These are phyloP conservation scores for Lethocerus indicus DNA, from an alignment of 1,140 invertebrate species.

Conservation along the genomic window DNA sequence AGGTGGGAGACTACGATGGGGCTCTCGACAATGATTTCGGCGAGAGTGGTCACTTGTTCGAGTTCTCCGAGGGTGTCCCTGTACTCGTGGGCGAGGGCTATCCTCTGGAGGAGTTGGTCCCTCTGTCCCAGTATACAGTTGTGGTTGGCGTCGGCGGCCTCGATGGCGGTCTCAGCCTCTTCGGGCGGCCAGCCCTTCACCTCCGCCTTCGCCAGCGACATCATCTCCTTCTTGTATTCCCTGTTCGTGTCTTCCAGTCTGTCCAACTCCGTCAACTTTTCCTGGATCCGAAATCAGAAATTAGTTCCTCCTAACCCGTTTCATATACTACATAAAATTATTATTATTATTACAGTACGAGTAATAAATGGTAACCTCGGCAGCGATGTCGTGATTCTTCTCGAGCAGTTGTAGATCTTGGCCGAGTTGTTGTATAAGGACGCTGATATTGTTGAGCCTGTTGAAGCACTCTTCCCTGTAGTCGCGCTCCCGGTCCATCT, in stretches of 20 bases:
- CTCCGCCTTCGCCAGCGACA: background rate
- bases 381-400: slow-evolving; percentile 25
- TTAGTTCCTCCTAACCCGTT: background rate
- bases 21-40: slow-evolving; percentile 55
- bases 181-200: background rate
- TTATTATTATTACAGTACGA: background rate
- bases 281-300: slow-evolving; percentile 3
- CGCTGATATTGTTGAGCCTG: slow-evolving; percentile 32
- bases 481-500: slow-evolving; percentile 32
- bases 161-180: background rate
- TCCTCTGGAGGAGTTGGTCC: slow-evolving; percentile 50
- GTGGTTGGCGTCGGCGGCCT: background rate
- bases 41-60: slow-evolving; percentile 62
- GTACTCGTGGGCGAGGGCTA: slow-evolving; percentile 63
- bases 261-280: slow-evolving; percentile 17
- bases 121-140: slow-evolving; percentile 30
- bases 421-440: slow-evolving; percentile 32
- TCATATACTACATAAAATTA: background rate
- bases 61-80: slow-evolving; percentile 73
- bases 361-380: slow-evolving; percentile 20
- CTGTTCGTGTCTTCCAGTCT: slow-evolving; percentile 15
- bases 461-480: slow-evolving; percentile 52
- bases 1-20: slow-evolving; percentile 53
- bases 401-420: slow-evolving; percentile 33
- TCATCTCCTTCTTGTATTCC: slow-evolving; percentile 14